These are phyloP conservation scores for Crenichthys baileyi DNA, from an alignment of 2,797 vertebrate species.

Conservation along the genomic window DNA sequence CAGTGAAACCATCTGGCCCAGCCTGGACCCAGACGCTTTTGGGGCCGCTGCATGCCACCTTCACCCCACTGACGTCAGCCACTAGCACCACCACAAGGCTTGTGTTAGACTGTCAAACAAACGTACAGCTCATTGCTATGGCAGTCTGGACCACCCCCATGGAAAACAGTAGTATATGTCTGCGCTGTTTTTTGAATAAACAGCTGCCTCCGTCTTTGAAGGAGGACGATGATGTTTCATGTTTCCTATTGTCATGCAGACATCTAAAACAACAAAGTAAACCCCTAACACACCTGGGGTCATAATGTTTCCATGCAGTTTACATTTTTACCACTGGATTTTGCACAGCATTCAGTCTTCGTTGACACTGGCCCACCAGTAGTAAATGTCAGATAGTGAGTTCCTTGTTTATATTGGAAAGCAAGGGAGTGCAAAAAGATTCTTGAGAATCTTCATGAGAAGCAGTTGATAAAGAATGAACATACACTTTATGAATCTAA, in stretches of 20 bases:
- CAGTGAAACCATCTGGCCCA: conserved; percentile 33
- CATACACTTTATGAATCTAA: background rate
- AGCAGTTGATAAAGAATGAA: background rate
- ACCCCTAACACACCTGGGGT: conserved; percentile 10
- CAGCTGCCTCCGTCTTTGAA: conserved; percentile 45
- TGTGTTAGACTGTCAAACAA: conserved; percentile 71
- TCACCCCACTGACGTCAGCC: conserved; percentile 73
- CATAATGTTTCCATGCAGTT: background rate
- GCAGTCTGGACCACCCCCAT: conserved; percentile 59
- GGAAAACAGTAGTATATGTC: conserved; percentile 67
- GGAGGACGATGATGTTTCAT: conserved; percentile 30
- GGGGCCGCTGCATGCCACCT: conserved; percentile 31
- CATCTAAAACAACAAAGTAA: conserved; percentile 14
- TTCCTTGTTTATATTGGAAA: background rate
- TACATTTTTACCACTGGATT: background rate
- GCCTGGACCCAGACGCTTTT: conserved; percentile 32
- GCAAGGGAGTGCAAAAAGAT: background rate
- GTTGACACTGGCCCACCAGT: background rate
- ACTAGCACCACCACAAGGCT: conserved; percentile 50
- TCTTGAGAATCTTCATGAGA: background rate
- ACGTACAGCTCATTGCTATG: conserved; percentile 58
- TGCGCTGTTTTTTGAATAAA: conserved; percentile 66
- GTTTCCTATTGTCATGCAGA: conserved; percentile 42
- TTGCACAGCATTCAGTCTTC: conserved; percentile 8
- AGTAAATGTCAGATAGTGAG: background rate